A percentile compares a stretch with the other conserved stretches of the same genome.
These are phyloP conservation scores for Chelon auratus DNA, from an alignment of 2,797 vertebrate species.

Conservation along the genomic window DNA sequence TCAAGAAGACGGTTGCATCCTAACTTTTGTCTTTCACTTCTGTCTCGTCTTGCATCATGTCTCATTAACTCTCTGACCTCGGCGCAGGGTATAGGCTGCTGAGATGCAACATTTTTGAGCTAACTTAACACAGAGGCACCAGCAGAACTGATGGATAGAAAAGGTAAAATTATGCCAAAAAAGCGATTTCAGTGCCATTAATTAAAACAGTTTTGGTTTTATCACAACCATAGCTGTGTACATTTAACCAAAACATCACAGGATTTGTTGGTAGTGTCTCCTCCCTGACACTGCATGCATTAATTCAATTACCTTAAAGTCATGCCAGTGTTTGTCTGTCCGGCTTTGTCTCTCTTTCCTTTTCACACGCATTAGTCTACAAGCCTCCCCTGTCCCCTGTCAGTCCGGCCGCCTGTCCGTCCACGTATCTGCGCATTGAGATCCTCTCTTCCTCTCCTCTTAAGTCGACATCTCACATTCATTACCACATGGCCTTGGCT, in stretches of 20 bases:
- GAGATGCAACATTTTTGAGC: background rate
- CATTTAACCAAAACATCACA: constrained; percentile 10
- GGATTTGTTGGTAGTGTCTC: constrained; percentile 25
- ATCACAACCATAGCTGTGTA: background rate
- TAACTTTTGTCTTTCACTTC: background rate
- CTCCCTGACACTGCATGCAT: constrained; percentile 61
- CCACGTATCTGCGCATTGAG: constrained; percentile 34
- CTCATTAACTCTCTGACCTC: too few species aligned
- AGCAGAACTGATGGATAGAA: background rate
- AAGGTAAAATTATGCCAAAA: background rate
- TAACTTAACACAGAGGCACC: background rate
- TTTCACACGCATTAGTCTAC: constrained; percentile 37
- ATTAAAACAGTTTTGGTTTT: constrained; percentile 3
- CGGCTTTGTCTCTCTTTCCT: constrained; percentile 17
- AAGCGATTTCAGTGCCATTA: background rate
- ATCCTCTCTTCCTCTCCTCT: constrained; percentile 72
- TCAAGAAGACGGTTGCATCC: background rate
- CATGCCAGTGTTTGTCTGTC: constrained; percentile 48
- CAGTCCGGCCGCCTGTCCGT: constrained; percentile 55
- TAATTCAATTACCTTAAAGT: constrained; percentile 69
- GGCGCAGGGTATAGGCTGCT: too few species aligned
- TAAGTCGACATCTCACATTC: constrained; percentile 93
- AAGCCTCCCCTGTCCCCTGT: constrained; percentile 36
- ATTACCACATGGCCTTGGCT: constrained; percentile 95
- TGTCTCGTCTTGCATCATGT: background rate